These are phyloP conservation scores for Calameuta idolon DNA, from an alignment of 2,888 invertebrate species.

Conservation along the genomic window DNA sequence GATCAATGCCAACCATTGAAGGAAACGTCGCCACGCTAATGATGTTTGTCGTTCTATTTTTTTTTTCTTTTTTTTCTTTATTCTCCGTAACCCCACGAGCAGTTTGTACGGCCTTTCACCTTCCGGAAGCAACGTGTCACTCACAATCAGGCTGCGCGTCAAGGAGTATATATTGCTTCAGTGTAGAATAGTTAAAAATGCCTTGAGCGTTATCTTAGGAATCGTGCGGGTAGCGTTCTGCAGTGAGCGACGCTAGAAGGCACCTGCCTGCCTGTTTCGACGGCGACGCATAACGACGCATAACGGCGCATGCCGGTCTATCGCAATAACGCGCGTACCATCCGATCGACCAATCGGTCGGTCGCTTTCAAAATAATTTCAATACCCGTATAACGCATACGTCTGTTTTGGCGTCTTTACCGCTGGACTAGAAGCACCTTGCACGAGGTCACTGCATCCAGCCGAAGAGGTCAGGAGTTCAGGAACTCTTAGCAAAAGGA, in stretches of 20 bases:
- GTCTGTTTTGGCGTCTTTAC: too few species aligned
- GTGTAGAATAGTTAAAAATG: constrained; percentile 39
- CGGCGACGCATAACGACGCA: constrained; percentile 19
- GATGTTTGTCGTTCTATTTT: not conserved
- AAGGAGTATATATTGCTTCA: constrained; percentile 8
- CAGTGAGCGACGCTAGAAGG: constrained; percentile 29
- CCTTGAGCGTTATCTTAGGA: constrained; percentile 57
- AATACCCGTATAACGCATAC: too few species aligned
- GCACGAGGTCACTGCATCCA: too few species aligned
- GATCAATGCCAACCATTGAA: constrained; percentile 28
- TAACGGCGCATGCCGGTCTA: constrained; percentile 15
- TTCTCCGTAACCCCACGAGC: not conserved
- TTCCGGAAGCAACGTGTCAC: not conserved
- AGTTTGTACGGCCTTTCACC: not conserved
- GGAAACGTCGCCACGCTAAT: not conserved
- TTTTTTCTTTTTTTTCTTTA: not conserved
- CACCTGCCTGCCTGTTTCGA: constrained; percentile 25
- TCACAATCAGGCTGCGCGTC: constrained; percentile 22
- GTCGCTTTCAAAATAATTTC: too few species aligned
- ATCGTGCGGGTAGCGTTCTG: constrained; percentile 63
- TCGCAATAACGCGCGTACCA: not conserved
- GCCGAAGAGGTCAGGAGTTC: not conserved
- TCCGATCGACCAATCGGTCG: too few species aligned
- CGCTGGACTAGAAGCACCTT: too few species aligned
- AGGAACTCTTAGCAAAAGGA: not conserved